Percentiles rank a stretch among this genome's conserved stretches.
Evolutionary conservation across 1,140 invertebrate genomes (phyloP).

Genomic region (Luehdorfia chinensis): DNA sequence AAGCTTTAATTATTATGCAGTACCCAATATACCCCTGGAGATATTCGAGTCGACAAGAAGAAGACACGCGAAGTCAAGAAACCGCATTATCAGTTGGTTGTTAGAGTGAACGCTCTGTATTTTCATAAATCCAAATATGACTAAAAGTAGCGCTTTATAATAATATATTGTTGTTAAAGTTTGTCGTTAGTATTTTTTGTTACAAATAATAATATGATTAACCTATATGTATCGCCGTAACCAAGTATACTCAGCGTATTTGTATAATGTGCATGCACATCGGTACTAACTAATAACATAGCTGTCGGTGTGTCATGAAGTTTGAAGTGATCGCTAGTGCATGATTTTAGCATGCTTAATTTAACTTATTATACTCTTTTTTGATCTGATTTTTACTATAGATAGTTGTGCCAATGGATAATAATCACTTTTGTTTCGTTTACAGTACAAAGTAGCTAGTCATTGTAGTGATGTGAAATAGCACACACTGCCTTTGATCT

Average conservation of each 20-base stretch:
- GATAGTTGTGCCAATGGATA: constrained; percentile 11
- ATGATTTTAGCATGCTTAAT: constrained; percentile 61
- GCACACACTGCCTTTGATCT: constrained; percentile 8
- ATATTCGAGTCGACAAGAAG: constrained; percentile 76
- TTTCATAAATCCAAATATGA: constrained; percentile 42
- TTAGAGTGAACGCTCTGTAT: constrained; percentile 66
- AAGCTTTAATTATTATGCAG: constrained; percentile 73
- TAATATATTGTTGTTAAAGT: constrained; percentile 30
- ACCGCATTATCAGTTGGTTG: constrained; percentile 77
- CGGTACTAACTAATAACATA: constrained; percentile 20
- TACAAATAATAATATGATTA: constrained; percentile 46
- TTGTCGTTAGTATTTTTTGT: constrained; percentile 45
- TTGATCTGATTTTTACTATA: constrained; percentile 24
- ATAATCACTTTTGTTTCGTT: constrained; percentile 26
- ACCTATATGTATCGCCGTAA: constrained; percentile 8
- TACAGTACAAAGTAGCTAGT: constrained; percentile 71
- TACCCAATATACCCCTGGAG: constrained; percentile 78
- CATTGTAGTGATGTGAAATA: constrained; percentile 37
- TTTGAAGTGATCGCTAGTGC: constrained; percentile 42
- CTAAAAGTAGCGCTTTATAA: constrained; percentile 58
- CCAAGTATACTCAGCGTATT: constrained; percentile 39
- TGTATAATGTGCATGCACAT: constrained; percentile 33
- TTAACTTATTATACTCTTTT: constrained; percentile 31
- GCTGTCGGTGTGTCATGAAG: not conserved
- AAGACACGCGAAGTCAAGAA: constrained; percentile 75